These are phyloP conservation scores for Cylindroiulus punctatus DNA, from an alignment of 2,888 invertebrate genomes.

Conservation along the genomic window DNA sequence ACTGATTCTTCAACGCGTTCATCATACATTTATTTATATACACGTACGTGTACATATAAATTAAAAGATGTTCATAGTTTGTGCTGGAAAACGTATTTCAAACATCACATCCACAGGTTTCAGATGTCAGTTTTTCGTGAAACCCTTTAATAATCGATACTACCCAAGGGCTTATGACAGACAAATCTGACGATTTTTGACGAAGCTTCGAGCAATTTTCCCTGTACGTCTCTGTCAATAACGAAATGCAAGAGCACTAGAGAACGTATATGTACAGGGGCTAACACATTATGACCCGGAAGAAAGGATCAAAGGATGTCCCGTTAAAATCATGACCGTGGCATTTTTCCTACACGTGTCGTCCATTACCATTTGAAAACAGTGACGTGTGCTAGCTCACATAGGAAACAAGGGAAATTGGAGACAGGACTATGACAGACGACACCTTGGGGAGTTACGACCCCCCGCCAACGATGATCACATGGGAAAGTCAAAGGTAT, in stretches of 20 bases:
- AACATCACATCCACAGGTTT: no score
- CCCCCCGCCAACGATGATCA: slow-evolving; percentile 40
- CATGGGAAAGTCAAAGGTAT: slow-evolving; percentile 39
- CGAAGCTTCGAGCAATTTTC: background rate
- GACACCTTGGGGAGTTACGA: slow-evolving; percentile 45
- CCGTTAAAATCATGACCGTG: slow-evolving; percentile 13
- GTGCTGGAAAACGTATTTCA: no score
- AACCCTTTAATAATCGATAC: no score
- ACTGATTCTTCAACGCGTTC: no score
- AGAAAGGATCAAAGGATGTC: slow-evolving; percentile 40
- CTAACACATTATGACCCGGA: background rate
- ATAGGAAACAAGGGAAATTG: slow-evolving; percentile 47
- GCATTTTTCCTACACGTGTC: slow-evolving; percentile 35
- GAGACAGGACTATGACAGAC: slow-evolving; percentile 48
- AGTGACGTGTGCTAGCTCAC: background rate
- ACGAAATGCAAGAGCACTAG: background rate
- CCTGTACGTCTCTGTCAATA: background rate
- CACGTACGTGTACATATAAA: no score
- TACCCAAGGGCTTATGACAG: no score
- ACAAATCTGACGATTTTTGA: background rate
- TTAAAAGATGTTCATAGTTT: no score
- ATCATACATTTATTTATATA: no score
- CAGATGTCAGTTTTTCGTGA: no score
- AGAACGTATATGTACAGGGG: background rate
- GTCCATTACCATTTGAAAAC: slow-evolving; percentile 46